Base-by-base conservation (phyloP, 2,113 vertebrate species). In the Hassar affinis region DNA sequence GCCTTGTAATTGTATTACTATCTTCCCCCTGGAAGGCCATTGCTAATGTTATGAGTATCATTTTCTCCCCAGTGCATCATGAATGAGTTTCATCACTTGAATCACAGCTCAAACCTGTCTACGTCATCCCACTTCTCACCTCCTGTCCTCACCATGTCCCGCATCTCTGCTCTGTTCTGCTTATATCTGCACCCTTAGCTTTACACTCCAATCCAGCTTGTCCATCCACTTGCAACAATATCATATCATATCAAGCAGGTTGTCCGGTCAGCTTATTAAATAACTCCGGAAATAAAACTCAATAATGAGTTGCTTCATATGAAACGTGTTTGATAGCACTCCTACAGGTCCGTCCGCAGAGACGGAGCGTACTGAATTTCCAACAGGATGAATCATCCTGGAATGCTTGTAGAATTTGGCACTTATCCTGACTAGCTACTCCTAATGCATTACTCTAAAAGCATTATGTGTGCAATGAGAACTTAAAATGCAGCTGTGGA, bases 361-460 rank as follows among this genome's bases (percentile, higher is more conserved):
- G 57, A 79, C 78, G 6, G 61, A 27, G 82, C 68, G 25, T 61
- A 59, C 47, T 61, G 49, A 83, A 69, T 78, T 71, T 82, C 82
- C 74, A 80, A 52, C 52, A 54, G 68, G 33, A 51, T 85, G 85
- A 88, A 54, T 86, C 85, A 88, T 80, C 64, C 80, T 80, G 83
- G 84, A 88, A 85, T 66, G 81, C 80, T 82, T 86, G 85, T 75
- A 72, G 79, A 83, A 83, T 86, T 85, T 86, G 85, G 87, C 87
- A 83, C 83, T 85, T 79, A 42, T 72, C 74, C 84, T 57, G 35
- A 82, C 75, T 59, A 81, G 84, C 84, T 75, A 78, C 79, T 78
- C 80, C 66, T 78, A 38, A 62, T 85, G 80, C 80, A 76, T 85
- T 51, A 77, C 62, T 82, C 47, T 83, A 68, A 78, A 68, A 83